Evolutionary conservation across 2,113 vertebrate genomes (phyloP).

Genomic region (Galemys pyrenaicus): DNA sequence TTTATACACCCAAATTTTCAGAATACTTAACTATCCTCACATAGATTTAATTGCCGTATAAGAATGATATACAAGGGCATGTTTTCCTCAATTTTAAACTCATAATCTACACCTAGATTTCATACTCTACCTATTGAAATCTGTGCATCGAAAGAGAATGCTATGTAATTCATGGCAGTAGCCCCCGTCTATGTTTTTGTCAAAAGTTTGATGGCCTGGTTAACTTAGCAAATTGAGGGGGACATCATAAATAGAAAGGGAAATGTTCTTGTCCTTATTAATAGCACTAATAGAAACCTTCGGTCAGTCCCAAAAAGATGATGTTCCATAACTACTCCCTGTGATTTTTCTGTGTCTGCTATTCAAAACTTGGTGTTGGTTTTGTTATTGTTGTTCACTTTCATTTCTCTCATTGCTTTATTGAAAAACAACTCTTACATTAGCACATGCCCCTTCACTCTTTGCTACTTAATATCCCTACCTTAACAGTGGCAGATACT

Average conservation of each 20-base stretch:
- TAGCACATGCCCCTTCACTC: background rate
- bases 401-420: background rate
- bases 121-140: background rate
- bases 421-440: background rate
- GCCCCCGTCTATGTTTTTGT: background rate
- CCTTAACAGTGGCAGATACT: background rate
- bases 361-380: background rate
- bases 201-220: background rate
- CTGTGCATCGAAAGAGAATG: background rate
- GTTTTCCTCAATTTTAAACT: background rate
- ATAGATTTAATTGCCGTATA: background rate
- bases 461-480: background rate
- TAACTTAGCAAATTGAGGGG: conserved; percentile 1
- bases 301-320: background rate
- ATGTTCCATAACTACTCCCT: background rate
- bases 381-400: background rate
- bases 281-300: background rate
- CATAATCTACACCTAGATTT: background rate
- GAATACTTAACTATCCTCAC: background rate
- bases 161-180: background rate
- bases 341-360: background rate
- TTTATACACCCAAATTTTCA: background rate
- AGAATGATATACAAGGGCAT: background rate
- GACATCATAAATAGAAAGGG: background rate
- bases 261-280: background rate